Conservation (phyloP, 2,888 invertebrate genomes). For the Lypha dubia region DNA sequence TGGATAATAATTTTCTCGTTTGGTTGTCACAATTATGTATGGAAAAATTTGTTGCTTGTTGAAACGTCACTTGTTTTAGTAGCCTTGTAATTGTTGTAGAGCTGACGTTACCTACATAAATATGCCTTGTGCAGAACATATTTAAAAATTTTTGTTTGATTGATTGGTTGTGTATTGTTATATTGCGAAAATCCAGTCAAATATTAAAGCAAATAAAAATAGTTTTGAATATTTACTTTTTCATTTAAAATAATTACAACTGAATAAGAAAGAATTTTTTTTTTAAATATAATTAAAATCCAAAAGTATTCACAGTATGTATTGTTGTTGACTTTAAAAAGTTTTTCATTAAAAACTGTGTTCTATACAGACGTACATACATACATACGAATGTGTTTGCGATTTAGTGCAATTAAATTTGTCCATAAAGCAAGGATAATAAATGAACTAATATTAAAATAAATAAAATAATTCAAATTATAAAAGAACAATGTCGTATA, state of each 20-base stretch:
- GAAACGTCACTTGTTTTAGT: no score
- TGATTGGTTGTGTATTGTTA: constrained; percentile 34
- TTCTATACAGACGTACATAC: background rate
- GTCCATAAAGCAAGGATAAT: constrained; percentile 40
- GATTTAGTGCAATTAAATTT: constrained; percentile 21
- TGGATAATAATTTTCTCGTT: no score
- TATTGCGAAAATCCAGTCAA: constrained; percentile 36
- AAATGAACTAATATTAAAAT: background rate
- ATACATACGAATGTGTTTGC: constrained; percentile 17
- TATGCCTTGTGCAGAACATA: constrained; percentile 9
- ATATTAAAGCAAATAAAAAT: background rate
- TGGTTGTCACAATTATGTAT: no score
- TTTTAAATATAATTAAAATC: background rate
- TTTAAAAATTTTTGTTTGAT: constrained; percentile 45
- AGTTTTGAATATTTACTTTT: constrained; percentile 19
- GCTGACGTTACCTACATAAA: no score
- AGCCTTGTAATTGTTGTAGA: no score
- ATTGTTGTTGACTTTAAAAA: constrained; percentile 30
- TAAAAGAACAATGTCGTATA: constrained; percentile 62
- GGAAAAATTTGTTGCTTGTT: no score
- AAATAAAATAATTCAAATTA: background rate
- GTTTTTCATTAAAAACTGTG: constrained; percentile 11
- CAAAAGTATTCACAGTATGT: constrained; percentile 41
- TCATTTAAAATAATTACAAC: background rate
- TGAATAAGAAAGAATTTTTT: background rate